Evolutionary conservation across 2,888 invertebrate genomes (phyloP).

Genomic region (Biston stratarius): DNA sequence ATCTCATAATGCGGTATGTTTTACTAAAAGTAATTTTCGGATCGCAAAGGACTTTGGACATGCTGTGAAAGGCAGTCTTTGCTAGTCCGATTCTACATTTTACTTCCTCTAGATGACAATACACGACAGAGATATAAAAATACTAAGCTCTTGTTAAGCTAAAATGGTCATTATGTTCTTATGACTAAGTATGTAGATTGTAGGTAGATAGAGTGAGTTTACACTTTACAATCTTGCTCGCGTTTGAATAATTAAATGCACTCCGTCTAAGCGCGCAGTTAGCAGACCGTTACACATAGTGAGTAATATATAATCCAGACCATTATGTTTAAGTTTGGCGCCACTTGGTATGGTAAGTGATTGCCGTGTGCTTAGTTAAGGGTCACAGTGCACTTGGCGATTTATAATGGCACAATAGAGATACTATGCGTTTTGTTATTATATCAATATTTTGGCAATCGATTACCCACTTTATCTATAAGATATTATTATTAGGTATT

Average conservation of each 20-base stretch:
- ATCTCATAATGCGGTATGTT: too few relatives aligned
- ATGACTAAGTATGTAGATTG: neutral
- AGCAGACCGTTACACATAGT: constrained; percentile 18
- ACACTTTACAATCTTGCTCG: constrained; percentile 10
- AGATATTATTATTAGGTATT: too few relatives aligned
- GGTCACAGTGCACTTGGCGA: neutral
- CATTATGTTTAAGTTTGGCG: constrained; percentile 36
- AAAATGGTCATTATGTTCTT: constrained; percentile 3
- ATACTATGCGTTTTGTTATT: too few relatives aligned
- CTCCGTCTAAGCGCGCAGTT: constrained; percentile 34
- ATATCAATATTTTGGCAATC: too few relatives aligned
- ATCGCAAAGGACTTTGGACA: too few relatives aligned
- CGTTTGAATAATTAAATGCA: constrained; percentile 43
- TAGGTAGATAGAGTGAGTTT: neutral
- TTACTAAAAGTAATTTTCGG: too few relatives aligned
- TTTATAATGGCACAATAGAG: too few relatives aligned
- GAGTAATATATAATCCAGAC: neutral
- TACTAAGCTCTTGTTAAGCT: neutral
- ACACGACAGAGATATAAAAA: too few relatives aligned
- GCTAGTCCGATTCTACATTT: too few relatives aligned
- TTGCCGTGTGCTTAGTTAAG: constrained; percentile 37
- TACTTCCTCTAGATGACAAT: too few relatives aligned
- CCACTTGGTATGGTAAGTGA: constrained; percentile 25
- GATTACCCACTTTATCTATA: too few relatives aligned
- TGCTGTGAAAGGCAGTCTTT: too few relatives aligned